Conservation (phyloP, 2,113 vertebrate species). For the Lasiurus cinereus region DNA sequence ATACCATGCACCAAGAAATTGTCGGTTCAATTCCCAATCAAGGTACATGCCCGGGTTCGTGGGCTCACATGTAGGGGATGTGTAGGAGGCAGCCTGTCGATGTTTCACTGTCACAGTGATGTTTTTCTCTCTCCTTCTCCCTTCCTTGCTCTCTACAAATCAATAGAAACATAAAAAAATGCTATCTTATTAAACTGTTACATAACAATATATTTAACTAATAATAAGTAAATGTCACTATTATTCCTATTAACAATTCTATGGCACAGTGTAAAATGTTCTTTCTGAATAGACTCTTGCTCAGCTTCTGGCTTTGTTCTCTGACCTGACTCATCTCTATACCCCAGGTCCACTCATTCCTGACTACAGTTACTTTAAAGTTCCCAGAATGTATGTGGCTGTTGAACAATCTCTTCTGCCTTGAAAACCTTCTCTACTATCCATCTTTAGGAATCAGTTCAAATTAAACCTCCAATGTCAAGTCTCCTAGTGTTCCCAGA, state of each 20-base stretch:
- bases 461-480: neutral
- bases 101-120: neutral
- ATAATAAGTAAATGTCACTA: neutral
- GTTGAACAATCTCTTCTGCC: neutral
- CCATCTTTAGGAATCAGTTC: constrained; percentile 24
- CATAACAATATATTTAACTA: neutral
- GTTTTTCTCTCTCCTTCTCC: neutral
- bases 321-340: neutral
- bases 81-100: neutral
- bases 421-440: neutral
- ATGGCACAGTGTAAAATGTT: neutral
- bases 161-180: neutral
- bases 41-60: neutral
- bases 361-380: neutral
- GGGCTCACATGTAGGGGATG: neutral
- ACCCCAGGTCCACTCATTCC: no score
- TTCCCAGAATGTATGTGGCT: neutral
- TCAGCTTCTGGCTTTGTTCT: neutral
- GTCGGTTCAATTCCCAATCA: neutral
- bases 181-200: constrained; percentile 26
- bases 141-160: neutral
- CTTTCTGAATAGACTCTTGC: neutral
- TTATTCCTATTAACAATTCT: neutral
- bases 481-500: neutral
- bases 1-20: neutral